Conservation (phyloP, 2,888 invertebrate species). For the Sinhomidia bicolor region DNA sequence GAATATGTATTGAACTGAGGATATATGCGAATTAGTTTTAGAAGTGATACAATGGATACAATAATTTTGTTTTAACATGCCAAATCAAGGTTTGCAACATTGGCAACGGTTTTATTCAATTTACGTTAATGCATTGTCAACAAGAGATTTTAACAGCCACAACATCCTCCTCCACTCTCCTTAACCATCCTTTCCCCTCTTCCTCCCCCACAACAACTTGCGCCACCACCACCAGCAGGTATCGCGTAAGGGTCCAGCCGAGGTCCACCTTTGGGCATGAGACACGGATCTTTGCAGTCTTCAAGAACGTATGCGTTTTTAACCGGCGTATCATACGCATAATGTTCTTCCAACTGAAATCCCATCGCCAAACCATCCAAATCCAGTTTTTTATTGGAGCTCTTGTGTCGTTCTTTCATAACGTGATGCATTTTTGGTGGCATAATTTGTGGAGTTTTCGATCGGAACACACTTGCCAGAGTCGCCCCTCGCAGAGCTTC, state of each 20-base stretch:
- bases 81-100: too few species aligned
- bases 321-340: slow-evolving; percentile 2
- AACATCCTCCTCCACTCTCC: neutral
- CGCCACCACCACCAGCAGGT: slow-evolving; percentile 38
- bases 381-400: slow-evolving; percentile 42
- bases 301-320: slow-evolving; percentile 54
- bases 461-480: slow-evolving; percentile 54
- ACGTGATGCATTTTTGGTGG: slow-evolving; percentile 7
- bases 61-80: too few species aligned
- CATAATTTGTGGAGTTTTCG: slow-evolving; percentile 55
- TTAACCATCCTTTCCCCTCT: neutral
- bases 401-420: slow-evolving; percentile 59
- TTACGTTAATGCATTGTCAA: too few species aligned
- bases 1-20: too few species aligned
- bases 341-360: slow-evolving; percentile 43
- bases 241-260: slow-evolving; percentile 45
- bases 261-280: slow-evolving; percentile 16
- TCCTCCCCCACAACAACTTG: slow-evolving; percentile 14
- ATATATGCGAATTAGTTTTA: too few species aligned
- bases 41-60: too few species aligned
- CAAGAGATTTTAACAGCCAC: slow-evolving; percentile 16
- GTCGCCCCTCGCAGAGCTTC: slow-evolving; percentile 47
- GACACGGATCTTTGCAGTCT: slow-evolving; percentile 46
- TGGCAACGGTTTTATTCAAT: too few species aligned
- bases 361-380: slow-evolving; percentile 5